Percentiles rank a stretch among this genome's conserved stretches.
phyloP scores from a whole-genome alignment of 2,797 vertebrate species.

The Heterohyrax brucei region DNA sequence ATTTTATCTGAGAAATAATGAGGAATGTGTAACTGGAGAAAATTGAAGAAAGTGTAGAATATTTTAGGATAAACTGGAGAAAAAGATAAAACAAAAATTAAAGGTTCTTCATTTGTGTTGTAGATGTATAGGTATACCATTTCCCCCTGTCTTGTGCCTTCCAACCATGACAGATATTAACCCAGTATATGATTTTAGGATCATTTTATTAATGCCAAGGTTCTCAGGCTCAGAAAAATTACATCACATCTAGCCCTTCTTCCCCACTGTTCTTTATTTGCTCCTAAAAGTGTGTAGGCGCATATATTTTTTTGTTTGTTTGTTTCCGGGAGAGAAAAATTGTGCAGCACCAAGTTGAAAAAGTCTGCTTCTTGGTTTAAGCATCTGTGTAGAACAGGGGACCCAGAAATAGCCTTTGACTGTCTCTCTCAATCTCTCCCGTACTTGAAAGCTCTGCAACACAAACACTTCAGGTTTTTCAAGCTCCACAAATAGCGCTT shows the following conservation, averaged over 20 bases:
- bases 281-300: not conserved
- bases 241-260: not conserved
- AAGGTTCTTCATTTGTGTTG: not conserved
- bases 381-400: not conserved
- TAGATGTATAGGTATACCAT: not conserved
- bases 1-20: not conserved
- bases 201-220: constrained; percentile 11
- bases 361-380: constrained; percentile 23
- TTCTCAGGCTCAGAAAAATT: not conserved
- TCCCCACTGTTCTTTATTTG: not conserved
- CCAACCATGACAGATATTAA: not conserved
- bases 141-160: not conserved
- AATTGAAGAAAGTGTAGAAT: not conserved
- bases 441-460: not conserved
- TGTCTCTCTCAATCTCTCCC: not conserved
- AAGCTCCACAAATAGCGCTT: not conserved
- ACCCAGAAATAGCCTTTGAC: not conserved
- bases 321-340: not conserved
- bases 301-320: not conserved
- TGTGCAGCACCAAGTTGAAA: not conserved
- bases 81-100: not conserved
- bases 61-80: not conserved
- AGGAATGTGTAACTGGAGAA: rapidly evolving
- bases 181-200: not conserved
- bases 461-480: not conserved